Percentiles rank a stretch among this genome's conserved stretches.
Conservation (phyloP, 2,888 invertebrate genomes). For the Noctua janthina region DNA sequence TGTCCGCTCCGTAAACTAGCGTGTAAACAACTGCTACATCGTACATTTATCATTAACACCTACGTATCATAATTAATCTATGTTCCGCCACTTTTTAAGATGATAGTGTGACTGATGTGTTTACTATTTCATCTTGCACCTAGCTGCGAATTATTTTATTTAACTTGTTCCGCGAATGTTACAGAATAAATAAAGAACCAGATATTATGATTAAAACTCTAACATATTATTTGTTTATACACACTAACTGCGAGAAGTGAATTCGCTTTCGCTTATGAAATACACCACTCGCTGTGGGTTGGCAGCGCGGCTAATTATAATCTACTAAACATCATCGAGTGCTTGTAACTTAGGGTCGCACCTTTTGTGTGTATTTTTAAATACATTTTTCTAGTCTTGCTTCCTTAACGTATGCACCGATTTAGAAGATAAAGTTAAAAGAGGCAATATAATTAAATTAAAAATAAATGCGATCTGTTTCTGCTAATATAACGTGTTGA, state of each 20-base stretch:
- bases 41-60: slow-evolving; percentile 54
- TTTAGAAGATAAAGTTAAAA: slow-evolving; percentile 68
- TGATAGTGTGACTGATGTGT: slow-evolving; percentile 45
- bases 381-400: slow-evolving; percentile 78
- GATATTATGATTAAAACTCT: neutral
- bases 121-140: slow-evolving; percentile 55
- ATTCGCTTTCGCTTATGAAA: slow-evolving; percentile 66
- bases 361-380: slow-evolving; percentile 84
- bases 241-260: neutral
- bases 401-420: slow-evolving; percentile 73
- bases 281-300: slow-evolving; percentile 74
- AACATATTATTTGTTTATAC: neutral
- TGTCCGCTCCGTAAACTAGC: slow-evolving; percentile 11
- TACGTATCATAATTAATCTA: slow-evolving; percentile 61
- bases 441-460: neutral
- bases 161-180: slow-evolving; percentile 9
- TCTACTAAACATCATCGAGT: slow-evolving; percentile 89
- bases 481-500: neutral
- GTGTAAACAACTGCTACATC: slow-evolving; percentile 10
- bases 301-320: slow-evolving; percentile 89
- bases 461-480: slow-evolving; percentile 1
- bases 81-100: slow-evolving; percentile 43
- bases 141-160: slow-evolving; percentile 35
- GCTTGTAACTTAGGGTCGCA: slow-evolving; percentile 87
- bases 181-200: slow-evolving; percentile 5